These are phyloP conservation scores for Proteles cristata DNA, from an alignment of 2,113 vertebrate genomes.

Conservation along the genomic window DNA sequence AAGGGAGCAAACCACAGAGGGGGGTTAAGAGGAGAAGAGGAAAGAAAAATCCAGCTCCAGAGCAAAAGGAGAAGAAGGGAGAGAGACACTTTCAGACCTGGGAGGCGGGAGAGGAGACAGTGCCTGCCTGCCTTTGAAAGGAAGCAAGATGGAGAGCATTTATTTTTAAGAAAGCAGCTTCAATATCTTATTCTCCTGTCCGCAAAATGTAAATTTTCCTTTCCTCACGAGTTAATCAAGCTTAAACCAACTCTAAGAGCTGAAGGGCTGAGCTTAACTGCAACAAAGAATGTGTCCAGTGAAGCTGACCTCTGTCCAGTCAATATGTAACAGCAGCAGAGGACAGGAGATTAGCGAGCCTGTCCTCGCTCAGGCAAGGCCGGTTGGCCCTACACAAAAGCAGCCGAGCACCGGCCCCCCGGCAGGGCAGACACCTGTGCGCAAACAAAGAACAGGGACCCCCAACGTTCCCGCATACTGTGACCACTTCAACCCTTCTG, in stretches of 20 bases:
- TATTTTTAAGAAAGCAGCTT: conserved; percentile 25
- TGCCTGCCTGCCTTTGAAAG: background rate
- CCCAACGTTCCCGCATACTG: rapidly evolving
- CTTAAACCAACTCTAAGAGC: conserved; percentile 59
- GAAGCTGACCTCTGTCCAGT: conserved; percentile 63
- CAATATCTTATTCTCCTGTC: conserved; percentile 57
- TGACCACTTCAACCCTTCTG: background rate
- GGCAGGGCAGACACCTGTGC: background rate
- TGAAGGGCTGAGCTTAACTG: conserved; percentile 55
- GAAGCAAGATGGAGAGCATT: conserved; percentile 16
- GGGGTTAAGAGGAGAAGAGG: background rate
- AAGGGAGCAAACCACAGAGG: background rate
- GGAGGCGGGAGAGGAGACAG: too few relatives aligned
- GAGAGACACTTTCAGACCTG: background rate
- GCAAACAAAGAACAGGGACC: background rate
- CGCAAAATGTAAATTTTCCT: conserved; percentile 53
- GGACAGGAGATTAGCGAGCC: conserved; percentile 37
- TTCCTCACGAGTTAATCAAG: conserved; percentile 62
- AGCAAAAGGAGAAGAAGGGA: background rate
- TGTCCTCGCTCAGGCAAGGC: background rate
- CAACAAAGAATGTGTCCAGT: conserved; percentile 27
- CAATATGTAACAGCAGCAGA: background rate
- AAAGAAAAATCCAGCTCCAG: background rate
- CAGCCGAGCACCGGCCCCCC: background rate
- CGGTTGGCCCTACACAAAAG: background rate